phyloP scores from a whole-genome alignment of 2,797 vertebrate species.

The Cyprinodon diabolis region DNA sequence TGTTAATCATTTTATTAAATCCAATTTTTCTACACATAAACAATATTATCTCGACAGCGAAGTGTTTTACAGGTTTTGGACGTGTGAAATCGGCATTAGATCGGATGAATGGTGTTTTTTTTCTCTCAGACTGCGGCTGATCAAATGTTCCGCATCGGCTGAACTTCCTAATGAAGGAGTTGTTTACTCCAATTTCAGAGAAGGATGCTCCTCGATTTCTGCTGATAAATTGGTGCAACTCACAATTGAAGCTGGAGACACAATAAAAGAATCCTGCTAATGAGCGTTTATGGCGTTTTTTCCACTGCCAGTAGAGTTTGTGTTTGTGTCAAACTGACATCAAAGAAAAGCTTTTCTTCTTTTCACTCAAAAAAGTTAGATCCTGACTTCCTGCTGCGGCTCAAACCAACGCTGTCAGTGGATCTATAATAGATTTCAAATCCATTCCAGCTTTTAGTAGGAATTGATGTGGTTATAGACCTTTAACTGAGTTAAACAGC shows the following conservation, averaged over 20 bases:
- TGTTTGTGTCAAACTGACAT: constrained; percentile 24
- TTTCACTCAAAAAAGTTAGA: background rate
- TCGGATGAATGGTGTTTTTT: constrained; percentile 7
- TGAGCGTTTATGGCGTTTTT: constrained; percentile 11
- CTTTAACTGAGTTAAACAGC: too few species aligned
- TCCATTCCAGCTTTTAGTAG: too few species aligned
- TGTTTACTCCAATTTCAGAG: constrained; percentile 10
- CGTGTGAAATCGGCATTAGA: background rate
- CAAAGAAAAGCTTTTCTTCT: background rate
- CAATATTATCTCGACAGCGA: background rate
- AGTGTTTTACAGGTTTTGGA: background rate
- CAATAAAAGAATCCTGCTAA: constrained; percentile 12
- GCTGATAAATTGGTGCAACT: constrained; percentile 17
- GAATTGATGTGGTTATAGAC: too few species aligned
- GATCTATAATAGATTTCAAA: too few species aligned
- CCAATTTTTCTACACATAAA: background rate
- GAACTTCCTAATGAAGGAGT: constrained; percentile 16
- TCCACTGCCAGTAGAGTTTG: constrained; percentile 10
- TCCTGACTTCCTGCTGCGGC: too few species aligned
- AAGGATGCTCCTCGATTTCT: background rate
- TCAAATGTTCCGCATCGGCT: constrained; percentile 4
- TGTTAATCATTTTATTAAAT: background rate
- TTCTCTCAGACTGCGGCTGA: background rate
- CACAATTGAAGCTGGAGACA: constrained; percentile 9
- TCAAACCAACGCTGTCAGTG: too few species aligned